Evolutionary conservation across 2,113 vertebrate species (phyloP).

Genomic region (Oreochromis niloticus): DNA sequence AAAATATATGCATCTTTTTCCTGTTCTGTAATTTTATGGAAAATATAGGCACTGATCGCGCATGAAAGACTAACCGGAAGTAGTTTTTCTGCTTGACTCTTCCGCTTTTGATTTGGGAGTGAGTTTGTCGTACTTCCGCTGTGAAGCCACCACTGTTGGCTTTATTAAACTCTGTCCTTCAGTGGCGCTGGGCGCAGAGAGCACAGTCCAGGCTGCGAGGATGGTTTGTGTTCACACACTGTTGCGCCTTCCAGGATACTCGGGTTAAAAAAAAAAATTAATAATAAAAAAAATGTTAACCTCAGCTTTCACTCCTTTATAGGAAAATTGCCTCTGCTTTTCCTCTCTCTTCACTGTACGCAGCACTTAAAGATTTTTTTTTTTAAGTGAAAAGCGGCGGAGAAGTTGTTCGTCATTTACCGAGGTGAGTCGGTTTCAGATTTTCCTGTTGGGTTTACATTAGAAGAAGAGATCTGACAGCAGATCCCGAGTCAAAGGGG

Average conservation of each 20-base stretch:
- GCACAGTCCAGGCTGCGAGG: background rate
- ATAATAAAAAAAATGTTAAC: conserved; percentile 10
- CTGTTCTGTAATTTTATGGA: background rate
- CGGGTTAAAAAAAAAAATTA: background rate
- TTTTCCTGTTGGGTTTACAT: background rate
- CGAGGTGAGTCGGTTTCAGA: conserved; percentile 39
- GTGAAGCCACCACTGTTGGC: accelerated
- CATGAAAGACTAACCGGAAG: background rate
- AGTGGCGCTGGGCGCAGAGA: background rate
- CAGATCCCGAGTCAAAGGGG: background rate
- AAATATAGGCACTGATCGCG: background rate
- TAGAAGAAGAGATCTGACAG: background rate
- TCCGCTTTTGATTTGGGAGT: conserved; percentile 21
- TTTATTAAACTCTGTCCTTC: conserved; percentile 6
- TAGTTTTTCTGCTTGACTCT: accelerated
- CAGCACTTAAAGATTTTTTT: background rate
- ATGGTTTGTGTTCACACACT: conserved; percentile 28
- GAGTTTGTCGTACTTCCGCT: background rate
- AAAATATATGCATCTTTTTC: accelerated
- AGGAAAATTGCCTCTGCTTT: background rate
- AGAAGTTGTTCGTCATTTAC: conserved; percentile 45
- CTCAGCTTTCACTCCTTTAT: background rate
- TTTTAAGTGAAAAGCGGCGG: background rate
- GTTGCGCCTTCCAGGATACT: conserved; percentile 23
- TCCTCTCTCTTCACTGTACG: background rate